phyloP scores from a whole-genome alignment of 2,888 invertebrate species.

The Cryptus armator region DNA sequence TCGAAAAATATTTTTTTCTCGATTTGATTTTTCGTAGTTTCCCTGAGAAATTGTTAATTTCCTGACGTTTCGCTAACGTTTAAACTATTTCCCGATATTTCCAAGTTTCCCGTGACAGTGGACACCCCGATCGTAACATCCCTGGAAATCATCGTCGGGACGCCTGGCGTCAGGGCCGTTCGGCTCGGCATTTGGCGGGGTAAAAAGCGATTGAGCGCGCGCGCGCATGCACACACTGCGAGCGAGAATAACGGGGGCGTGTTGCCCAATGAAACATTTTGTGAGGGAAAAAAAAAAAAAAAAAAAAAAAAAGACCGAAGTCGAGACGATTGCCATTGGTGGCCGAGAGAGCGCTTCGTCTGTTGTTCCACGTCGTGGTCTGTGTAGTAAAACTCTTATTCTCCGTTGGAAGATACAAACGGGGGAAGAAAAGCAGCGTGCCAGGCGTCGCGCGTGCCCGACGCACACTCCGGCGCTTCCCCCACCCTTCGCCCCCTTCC shows the following conservation, averaged over 20 bases:
- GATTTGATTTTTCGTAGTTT: no score
- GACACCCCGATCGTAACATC: slow-evolving; percentile 1
- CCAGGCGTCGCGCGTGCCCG: slow-evolving; percentile 67
- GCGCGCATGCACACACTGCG: not conserved
- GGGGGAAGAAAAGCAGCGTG: slow-evolving; percentile 62
- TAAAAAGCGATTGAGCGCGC: slow-evolving; percentile 17
- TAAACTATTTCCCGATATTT: no score
- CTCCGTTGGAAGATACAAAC: slow-evolving; percentile 32
- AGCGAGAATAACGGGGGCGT: slow-evolving; percentile 48
- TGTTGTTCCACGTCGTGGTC: slow-evolving; percentile 40
- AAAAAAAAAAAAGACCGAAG: not conserved
- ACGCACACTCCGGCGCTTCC: slow-evolving; percentile 38
- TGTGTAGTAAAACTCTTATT: slow-evolving; percentile 9
- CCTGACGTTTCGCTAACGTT: no score
- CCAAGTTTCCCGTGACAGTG: no score
- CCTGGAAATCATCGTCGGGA: slow-evolving; percentile 51
- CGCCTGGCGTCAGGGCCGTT: slow-evolving; percentile 28
- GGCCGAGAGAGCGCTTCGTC: slow-evolving; percentile 34
- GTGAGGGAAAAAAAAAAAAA: slow-evolving; percentile 14
- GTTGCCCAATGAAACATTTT: slow-evolving; percentile 59
- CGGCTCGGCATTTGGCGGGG: slow-evolving; percentile 55
- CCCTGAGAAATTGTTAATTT: no score
- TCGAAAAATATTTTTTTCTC: no score
- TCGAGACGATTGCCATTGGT: slow-evolving; percentile 49
- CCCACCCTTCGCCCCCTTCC: no score